phyloP scores from a whole-genome alignment of 2,113 vertebrate genomes.

The Atractosteus spatula region DNA sequence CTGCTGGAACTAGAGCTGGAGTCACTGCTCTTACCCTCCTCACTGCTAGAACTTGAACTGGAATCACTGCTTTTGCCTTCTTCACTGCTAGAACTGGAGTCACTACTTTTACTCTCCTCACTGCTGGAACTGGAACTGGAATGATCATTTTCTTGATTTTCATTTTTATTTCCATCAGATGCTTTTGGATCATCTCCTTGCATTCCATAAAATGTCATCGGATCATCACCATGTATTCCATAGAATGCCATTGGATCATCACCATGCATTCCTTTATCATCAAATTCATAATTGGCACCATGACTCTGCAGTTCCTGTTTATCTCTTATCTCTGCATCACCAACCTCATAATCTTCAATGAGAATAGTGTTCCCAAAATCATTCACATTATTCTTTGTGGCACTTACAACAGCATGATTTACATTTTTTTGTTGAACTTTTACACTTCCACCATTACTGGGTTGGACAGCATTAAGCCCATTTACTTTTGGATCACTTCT shows the following conservation, averaged over 20 bases:
- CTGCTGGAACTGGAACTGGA: not conserved
- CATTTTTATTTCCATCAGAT: no score
- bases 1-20: no score
- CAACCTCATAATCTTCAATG: not conserved
- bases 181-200: no score
- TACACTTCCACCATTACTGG: not conserved
- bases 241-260: not conserved
- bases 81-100: not conserved
- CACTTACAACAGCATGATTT: no score
- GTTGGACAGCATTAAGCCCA: no score
- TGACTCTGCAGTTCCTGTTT: not conserved
- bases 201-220: no score
- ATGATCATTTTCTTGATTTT: not conserved
- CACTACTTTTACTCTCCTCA: not conserved
- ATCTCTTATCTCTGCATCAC: not conserved
- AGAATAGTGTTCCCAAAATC: no score
- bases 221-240: not conserved
- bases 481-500: no score
- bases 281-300: not conserved
- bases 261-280: conserved; percentile 1
- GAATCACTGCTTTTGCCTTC: conserved; percentile 3
- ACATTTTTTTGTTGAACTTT: not conserved
- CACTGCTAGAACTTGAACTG: conserved; percentile 2
- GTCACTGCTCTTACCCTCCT: not conserved
- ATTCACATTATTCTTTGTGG: no score